Evolutionary conservation across 92 coral and sea anemone genomes (phyloP), one percentile per base, ranked within the genome.

Genomic region (Epizoanthus ramosus): DNA sequence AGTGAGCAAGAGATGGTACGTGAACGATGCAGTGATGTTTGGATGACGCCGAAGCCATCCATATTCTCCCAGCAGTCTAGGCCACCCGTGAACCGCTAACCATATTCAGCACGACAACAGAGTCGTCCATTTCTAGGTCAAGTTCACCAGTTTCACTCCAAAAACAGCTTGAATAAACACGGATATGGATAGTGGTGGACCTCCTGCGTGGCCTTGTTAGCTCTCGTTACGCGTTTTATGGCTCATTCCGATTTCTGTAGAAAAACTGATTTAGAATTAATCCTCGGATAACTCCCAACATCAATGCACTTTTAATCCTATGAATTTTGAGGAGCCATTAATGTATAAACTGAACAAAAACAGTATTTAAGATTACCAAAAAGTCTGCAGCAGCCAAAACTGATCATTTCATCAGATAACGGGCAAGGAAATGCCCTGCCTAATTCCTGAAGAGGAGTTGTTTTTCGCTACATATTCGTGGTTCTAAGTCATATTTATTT

Each of bases 131-230:
- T 28, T 33, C 43, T 67, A 67, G 72, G 72, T 67, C 72, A 67
- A 67, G 72, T 67, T 67, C 72, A 67, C 72, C 18, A 67, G 17
- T 13, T 33, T 67, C 71, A 13, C 71, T 66, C 71, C 57, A 19
- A 71, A 12, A 71, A 74, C 79, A 50, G 79, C 14, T 3, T 74
- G 79, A 54, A 31, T n/a, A 24, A 74, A 74, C 61, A 73, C 15
- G 53, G 79, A 56, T 56, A 73, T 6, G 53, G 79, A 56, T 56
- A 73, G 28, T 74, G 50, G 6, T 13, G 9, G 79, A 74, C 79
- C 79, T 74, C 79, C 79, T 50, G 65, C 65, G 21, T 74, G 79
- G 79, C 16, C 0, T 14, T 71, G 22, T 54, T 74, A 74, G 57
- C 31, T 73, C 45, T 28, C 31, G 31, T 28, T 28, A 28, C 31